Evolutionary conservation across 1,140 invertebrate genomes (phyloP).

Genomic region (Steinernema feltiae): DNA sequence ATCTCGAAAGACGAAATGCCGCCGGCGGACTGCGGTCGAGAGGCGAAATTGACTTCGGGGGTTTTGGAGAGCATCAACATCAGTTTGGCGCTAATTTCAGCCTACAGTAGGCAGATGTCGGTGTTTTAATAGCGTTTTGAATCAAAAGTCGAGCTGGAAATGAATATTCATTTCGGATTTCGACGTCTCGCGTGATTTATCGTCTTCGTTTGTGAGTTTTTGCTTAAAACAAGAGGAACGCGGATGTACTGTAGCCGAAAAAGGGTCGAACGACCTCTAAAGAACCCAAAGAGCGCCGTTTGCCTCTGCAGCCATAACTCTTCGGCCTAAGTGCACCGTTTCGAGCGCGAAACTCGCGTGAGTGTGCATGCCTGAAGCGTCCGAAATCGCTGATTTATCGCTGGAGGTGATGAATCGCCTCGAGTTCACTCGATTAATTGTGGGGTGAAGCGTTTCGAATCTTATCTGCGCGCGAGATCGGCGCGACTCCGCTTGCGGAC

Average conservation of each 20-base stretch:
- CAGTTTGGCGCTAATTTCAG: too few relatives aligned
- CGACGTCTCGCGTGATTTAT: too few relatives aligned
- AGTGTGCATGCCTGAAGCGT: neutral
- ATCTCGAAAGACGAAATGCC: slow-evolving; percentile 7
- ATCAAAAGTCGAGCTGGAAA: too few relatives aligned
- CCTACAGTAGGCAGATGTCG: too few relatives aligned
- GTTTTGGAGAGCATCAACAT: neutral
- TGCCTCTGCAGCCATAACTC: neutral
- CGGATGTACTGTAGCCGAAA: too few relatives aligned
- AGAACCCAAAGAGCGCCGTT: too few relatives aligned
- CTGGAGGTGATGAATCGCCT: neutral
- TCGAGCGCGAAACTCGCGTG: neutral
- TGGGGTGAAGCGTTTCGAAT: neutral
- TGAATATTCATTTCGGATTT: too few relatives aligned
- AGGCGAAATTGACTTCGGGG: neutral
- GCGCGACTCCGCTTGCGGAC: neutral
- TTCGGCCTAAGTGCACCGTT: neutral
- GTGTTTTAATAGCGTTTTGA: too few relatives aligned
- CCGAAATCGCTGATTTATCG: neutral
- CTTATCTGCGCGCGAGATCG: slow-evolving; percentile 10
- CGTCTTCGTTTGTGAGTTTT: too few relatives aligned
- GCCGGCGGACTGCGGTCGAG: neutral
- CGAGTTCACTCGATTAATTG: neutral
- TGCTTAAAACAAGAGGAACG: too few relatives aligned
- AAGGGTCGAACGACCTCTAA: too few relatives aligned